Percentiles rank a stretch among this genome's conserved stretches.
phyloP scores from a whole-genome alignment of 2,888 invertebrate genomes.

The Adelognathus sp. region DNA sequence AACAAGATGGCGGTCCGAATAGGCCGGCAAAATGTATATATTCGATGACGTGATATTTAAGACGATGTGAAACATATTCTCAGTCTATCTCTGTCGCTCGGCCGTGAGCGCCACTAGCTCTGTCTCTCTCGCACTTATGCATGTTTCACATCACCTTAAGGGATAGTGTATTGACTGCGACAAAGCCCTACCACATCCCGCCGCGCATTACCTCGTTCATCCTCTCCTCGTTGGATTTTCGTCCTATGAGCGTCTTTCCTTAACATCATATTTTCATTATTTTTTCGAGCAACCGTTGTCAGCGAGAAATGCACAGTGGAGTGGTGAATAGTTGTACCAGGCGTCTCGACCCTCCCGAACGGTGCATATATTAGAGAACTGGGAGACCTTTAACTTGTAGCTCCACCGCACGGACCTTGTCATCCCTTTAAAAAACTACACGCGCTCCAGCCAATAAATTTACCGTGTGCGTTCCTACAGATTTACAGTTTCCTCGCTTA shows the following conservation, averaged over 20 bases:
- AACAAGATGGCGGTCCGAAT: slow-evolving; percentile 24
- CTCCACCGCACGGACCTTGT: slow-evolving; percentile 35
- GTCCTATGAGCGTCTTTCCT: too few species aligned
- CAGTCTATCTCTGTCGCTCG: too few species aligned
- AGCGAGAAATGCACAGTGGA: neutral
- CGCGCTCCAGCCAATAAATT: slow-evolving; percentile 11
- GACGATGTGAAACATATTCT: too few species aligned
- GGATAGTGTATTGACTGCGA: too few species aligned
- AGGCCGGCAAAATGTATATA: too few species aligned
- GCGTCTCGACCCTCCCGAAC: neutral
- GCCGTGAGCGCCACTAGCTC: too few species aligned
- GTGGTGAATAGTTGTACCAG: neutral
- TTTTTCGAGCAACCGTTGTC: neutral
- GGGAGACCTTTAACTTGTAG: slow-evolving; percentile 25
- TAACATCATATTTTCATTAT: neutral
- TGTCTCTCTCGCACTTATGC: too few species aligned
- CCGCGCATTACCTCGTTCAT: too few species aligned
- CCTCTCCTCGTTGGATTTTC: too few species aligned
- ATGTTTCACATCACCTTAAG: too few species aligned
- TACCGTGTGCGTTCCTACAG: slow-evolving; percentile 5
- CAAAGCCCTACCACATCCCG: too few species aligned
- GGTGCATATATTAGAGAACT: neutral
- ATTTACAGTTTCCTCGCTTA: neutral
- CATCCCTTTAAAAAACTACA: slow-evolving; percentile 40
- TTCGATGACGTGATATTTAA: too few species aligned